These are phyloP conservation scores for Ophonus ardosiacus DNA, from an alignment of 2,888 invertebrate genomes.

Conservation along the genomic window DNA sequence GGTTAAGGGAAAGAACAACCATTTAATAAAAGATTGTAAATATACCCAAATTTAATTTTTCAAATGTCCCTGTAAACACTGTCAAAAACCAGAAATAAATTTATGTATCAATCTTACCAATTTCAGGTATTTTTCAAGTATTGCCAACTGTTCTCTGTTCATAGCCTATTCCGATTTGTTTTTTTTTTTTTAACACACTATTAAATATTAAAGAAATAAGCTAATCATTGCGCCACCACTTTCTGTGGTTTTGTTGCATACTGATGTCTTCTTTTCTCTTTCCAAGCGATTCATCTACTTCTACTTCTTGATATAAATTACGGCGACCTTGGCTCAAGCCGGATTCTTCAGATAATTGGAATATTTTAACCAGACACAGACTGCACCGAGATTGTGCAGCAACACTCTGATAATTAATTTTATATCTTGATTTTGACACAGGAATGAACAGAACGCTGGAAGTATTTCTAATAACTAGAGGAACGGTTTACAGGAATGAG, in stretches of 20 bases:
- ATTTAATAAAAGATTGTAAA: no score
- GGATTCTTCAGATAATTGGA: slow-evolving; percentile 36
- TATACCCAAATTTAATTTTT: no score
- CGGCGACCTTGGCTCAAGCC: slow-evolving; percentile 19
- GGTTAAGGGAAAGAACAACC: no score
- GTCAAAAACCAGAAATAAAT: no score
- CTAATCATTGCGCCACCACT: neutral
- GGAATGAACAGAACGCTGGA: slow-evolving; percentile 11
- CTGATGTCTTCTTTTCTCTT: neutral
- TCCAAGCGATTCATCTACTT: neutral
- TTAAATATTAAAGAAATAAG: no score
- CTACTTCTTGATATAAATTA: slow-evolving; percentile 29
- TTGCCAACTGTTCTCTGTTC: no score
- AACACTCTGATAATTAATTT: slow-evolving; percentile 30
- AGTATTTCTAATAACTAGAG: slow-evolving; percentile 23
- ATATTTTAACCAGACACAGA: slow-evolving; percentile 15
- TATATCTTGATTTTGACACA: slow-evolving; percentile 6
- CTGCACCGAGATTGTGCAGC: slow-evolving; percentile 1
- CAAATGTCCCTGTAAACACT: no score
- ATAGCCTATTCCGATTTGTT: no score
- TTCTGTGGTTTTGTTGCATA: neutral
- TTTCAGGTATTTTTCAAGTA: no score
- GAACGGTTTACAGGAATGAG: neutral
- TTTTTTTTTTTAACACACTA: no score
- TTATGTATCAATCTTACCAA: no score